phyloP scores from a whole-genome alignment of 2,113 vertebrate species.

The Barbus barbus region DNA sequence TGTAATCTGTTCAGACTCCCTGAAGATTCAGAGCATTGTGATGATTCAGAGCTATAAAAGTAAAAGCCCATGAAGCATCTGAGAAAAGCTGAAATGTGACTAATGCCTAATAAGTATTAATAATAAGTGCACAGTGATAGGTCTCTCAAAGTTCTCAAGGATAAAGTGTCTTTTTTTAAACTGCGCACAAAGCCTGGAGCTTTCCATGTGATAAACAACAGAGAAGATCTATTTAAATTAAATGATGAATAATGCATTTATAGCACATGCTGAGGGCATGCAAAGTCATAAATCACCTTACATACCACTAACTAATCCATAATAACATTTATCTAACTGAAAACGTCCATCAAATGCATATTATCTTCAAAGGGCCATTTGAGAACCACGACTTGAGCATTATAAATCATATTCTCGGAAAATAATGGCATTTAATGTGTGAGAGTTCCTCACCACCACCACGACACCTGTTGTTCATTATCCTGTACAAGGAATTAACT shows the following conservation, averaged over 20 bases:
- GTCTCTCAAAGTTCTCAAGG: not conserved
- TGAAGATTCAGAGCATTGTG: not conserved
- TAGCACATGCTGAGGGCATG: conserved; percentile 5
- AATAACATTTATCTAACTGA: not conserved
- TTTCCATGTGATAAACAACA: not conserved
- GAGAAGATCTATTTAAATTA: not conserved
- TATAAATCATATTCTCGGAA: not conserved
- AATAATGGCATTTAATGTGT: not conserved
- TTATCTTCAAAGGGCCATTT: not conserved
- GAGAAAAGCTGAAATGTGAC: not conserved
- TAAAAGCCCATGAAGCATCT: not conserved
- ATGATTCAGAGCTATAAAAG: not conserved
- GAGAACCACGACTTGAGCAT: not conserved
- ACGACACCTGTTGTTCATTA: conserved; percentile 17
- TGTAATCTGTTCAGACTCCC: not conserved
- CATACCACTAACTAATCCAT: too few relatives aligned
- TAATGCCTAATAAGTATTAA: not conserved
- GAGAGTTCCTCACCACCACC: not conserved
- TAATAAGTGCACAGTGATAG: not conserved
- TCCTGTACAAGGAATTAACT: not conserved
- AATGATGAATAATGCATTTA: not conserved
- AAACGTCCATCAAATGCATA: not conserved
- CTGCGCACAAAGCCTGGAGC: not conserved
- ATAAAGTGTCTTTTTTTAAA: not conserved
- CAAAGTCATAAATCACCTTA: not conserved